Evolutionary conservation across 2,797 vertebrate genomes (phyloP).

Genomic region (Rachycentron canadum): DNA sequence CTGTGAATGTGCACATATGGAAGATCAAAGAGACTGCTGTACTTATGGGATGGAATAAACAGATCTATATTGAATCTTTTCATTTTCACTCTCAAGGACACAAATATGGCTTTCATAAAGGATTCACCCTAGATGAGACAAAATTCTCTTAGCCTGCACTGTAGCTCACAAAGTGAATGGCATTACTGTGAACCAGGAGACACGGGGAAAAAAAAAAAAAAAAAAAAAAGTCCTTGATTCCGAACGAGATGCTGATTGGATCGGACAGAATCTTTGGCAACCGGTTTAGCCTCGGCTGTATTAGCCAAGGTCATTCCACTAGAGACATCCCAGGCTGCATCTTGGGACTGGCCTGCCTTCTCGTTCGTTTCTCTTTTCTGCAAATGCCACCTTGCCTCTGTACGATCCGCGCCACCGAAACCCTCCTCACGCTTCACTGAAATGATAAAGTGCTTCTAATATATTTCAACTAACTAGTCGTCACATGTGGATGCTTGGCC

Average conservation of each 20-base stretch:
- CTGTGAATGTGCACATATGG: constrained; percentile 21
- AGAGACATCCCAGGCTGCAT: constrained; percentile 54
- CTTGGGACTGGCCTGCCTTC: constrained; percentile 26
- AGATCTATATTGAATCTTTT: constrained; percentile 69
- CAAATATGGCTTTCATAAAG: constrained; percentile 39
- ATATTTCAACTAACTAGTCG: neutral
- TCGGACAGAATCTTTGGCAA: constrained; percentile 71
- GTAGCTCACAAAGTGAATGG: constrained; percentile 24
- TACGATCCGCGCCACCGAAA: constrained; percentile 22
- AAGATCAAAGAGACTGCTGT: constrained; percentile 55
- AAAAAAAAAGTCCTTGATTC: constrained; percentile 55
- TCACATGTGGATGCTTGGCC: neutral
- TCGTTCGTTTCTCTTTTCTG: constrained; percentile 47
- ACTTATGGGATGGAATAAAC: constrained; percentile 49
- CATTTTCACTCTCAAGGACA: constrained; percentile 62
- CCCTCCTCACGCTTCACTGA: constrained; percentile 46
- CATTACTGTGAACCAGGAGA: constrained; percentile 34
- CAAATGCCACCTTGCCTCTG: constrained; percentile 42
- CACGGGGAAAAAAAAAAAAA: constrained; percentile 9
- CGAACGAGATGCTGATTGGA: constrained; percentile 69
- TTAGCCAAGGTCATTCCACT: constrained; percentile 71
- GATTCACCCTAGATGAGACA: constrained; percentile 31
- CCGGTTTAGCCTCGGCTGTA: constrained; percentile 60
- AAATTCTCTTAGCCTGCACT: constrained; percentile 35
- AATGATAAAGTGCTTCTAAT: constrained; percentile 35